phyloP scores from a whole-genome alignment of 35 echinoderm and acorn worm species.

The Amphiura filiformis region DNA sequence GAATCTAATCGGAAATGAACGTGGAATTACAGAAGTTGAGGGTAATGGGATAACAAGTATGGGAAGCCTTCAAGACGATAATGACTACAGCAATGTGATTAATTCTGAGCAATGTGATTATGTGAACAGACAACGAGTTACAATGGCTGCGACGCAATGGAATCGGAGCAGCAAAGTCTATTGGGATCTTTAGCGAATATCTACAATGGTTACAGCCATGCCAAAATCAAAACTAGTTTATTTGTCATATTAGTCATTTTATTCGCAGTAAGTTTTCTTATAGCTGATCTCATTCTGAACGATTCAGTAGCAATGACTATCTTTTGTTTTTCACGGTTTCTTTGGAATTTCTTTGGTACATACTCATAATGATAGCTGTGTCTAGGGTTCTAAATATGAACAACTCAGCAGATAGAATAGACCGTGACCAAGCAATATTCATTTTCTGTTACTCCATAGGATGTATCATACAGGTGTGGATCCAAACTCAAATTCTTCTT shows the following conservation, averaged over 20 bases:
- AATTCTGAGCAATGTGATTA: no score
- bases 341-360: background rate
- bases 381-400: background rate
- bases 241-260: no score
- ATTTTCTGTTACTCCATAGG: background rate
- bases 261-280: background rate
- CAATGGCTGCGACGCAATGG: no score
- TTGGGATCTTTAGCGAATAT: no score
- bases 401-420: background rate
- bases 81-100: no score
- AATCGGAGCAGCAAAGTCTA: no score
- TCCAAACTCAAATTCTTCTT: background rate
- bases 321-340: background rate
- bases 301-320: background rate
- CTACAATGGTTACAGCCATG: no score
- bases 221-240: no score
- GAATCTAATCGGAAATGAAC: background rate
- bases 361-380: background rate
- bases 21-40: no score
- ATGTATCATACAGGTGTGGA: background rate
- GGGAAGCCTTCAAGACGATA: no score
- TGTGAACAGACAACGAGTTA: no score
- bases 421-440: background rate
- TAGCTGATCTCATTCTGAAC: background rate
- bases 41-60: no score